Base-by-base conservation (phyloP, 1,140 invertebrate species). In the Mercenaria mercenaria region DNA sequence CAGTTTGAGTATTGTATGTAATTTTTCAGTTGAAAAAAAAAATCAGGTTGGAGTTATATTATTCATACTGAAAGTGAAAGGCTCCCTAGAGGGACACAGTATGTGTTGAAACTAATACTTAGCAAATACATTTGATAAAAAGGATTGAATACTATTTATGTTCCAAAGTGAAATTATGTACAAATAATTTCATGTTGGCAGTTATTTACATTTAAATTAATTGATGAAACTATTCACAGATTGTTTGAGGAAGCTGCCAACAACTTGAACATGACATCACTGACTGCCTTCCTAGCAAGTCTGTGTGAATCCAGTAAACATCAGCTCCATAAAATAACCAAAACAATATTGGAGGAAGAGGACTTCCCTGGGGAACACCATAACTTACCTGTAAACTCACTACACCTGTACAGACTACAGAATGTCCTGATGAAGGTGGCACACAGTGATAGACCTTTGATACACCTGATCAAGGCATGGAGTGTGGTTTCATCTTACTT, bases 401-500 rank as follows among this genome's bases (percentile, higher is more conserved):
- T 97, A n/a, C 97, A 99, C 0, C 95, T 99, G 1, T 97, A 98
- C 92, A 96, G 98, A 59, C 97, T 98, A 47, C 98, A 98, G 0
- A 98, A 99, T 95, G 98, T 98, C 0, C 98, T 99, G 92, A 96
- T 99, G 82, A 98, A 98, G 92, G 98, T 98, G 79, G 97, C 98
- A 0, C 97, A 98, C 89, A 98, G 98, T 91, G 98, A 98, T 0
- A 95, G 98, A 11, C 98, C 98, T 0, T 96, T 99, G 37, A 97
- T 99, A 69, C 98, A 99, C 94, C 97, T 98, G 29, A 98, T 99
- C 97, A 97, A 97, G 91, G 96, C 98, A 20, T 99, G 98, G 98
- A 98, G 98, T 83, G 97, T 98, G 6, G 97, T 98, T 10, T 98
- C 98, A 3, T 98, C 98, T 0, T 98, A 99, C 96, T 97, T 99